Evolutionary conservation across 2,113 vertebrate species (phyloP), one percentile per base, ranked within the genome.

Genomic region (Callorhinus ursinus): DNA sequence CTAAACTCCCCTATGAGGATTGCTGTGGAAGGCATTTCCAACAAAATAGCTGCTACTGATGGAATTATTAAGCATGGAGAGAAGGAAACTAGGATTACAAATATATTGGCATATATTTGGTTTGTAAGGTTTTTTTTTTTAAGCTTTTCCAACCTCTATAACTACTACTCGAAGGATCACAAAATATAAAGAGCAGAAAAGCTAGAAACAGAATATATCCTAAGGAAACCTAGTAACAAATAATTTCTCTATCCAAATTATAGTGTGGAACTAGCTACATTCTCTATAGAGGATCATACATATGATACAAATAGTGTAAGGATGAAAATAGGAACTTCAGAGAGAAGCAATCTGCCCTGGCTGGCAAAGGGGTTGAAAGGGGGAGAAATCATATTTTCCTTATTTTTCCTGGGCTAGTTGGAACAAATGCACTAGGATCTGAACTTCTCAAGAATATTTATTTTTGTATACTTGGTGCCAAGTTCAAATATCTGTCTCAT

Each of bases 121-220:
- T 42, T 59, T 79, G 82, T 15, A 18, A 59, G 65, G 18, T 26
- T 24, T 65, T n/a, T 7, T 59, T 26, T 80, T 89, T 85, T 33
- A 46, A 93, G 21, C 33, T 81, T 96, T 94, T 71, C 26, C 18
- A 61, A 74, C 13, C 79, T 96, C 11, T 51, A 28, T 10, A 92
- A 36, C 2, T 79, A 13, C 36, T 83, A 67, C 33, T 86, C 57
- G 53, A 94, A 90, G 21, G 21, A 7, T 88, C 33, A 79, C 13
- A 84, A 21, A 69, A 36, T 72, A 61, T 76, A 51, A 93, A 24
- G 31, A 84, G 4, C 7, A 63, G 1, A 65, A 81, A 96, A 42
- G 0, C 3, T 77, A 69, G 15, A 49, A 33, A 53, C 5, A 81
- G 49, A 92, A 11, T 84, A 49, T 53, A 69, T 80, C 1, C 36